Percentiles rank a stretch among this genome's conserved stretches.
phyloP scores from a whole-genome alignment of 2,113 vertebrate species.

The Charina bottae region DNA sequence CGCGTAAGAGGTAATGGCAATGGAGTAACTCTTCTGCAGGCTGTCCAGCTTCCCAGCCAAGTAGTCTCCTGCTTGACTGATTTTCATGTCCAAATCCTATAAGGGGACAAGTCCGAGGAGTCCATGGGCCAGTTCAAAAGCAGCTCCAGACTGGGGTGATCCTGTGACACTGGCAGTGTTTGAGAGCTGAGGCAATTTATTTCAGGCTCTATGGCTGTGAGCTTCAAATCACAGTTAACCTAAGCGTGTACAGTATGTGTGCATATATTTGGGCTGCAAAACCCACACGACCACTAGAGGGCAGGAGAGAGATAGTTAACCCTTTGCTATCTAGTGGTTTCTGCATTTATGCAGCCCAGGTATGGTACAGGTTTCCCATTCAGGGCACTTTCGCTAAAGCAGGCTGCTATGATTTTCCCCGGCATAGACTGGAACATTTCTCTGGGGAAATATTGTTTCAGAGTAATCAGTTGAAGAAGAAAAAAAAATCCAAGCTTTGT shows the following conservation, averaged over 20 bases:
- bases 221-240: not conserved
- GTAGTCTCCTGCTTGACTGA: not conserved
- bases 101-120: not conserved
- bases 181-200: not conserved
- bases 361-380: not conserved
- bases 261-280: not conserved
- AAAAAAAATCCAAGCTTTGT: not conserved
- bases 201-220: not conserved
- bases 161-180: not conserved
- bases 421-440: not conserved
- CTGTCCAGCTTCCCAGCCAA: not conserved
- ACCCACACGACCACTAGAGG: not conserved
- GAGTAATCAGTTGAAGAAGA: not conserved
- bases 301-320: not conserved
- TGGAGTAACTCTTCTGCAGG: not conserved
- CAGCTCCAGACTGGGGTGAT: not conserved
- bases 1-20: not conserved
- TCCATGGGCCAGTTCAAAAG: not conserved
- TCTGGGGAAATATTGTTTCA: not conserved
- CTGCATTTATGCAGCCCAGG: not conserved
- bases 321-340: not conserved
- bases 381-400: not conserved
- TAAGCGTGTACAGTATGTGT: not conserved
- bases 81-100: not conserved
- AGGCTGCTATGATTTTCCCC: not conserved